phyloP scores from a whole-genome alignment of 2,113 vertebrate species.

The Asarcornis scutulata region DNA sequence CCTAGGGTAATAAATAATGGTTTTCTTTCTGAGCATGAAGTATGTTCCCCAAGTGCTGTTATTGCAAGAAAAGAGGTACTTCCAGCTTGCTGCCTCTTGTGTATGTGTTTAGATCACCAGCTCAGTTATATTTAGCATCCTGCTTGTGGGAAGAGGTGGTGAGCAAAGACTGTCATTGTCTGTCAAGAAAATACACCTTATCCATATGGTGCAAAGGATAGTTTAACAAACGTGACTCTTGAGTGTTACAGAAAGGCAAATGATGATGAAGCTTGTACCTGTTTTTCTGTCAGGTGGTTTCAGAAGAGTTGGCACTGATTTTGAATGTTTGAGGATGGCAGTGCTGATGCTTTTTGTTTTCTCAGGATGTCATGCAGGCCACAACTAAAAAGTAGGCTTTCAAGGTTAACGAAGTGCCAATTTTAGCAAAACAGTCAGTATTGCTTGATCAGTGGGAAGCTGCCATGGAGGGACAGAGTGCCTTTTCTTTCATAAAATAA shows the following conservation, averaged over 20 bases:
- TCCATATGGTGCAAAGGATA: fast-evolving
- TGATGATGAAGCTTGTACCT: not conserved
- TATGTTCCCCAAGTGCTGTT: not conserved
- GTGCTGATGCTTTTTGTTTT: not conserved
- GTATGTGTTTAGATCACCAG: fast-evolving
- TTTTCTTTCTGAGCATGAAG: not conserved
- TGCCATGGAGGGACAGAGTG: not conserved
- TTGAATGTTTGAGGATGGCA: not conserved
- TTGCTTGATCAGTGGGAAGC: not conserved
- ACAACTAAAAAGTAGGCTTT: not conserved
- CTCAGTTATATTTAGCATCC: not conserved
- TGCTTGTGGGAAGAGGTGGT: not conserved
- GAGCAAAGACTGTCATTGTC: not conserved
- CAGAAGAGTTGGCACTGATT: not conserved
- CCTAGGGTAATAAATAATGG: not conserved
- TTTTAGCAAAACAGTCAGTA: not conserved
- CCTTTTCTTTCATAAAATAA: not conserved
- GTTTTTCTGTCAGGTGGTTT: not conserved
- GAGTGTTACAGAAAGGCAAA: not conserved
- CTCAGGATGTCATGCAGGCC: not conserved
- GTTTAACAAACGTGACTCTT: not conserved
- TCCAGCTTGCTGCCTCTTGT: not conserved
- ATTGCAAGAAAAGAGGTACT: not conserved
- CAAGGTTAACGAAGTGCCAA: not conserved
- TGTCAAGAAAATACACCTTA: not conserved